Evolutionary conservation across 2,888 invertebrate species (phyloP).

Genomic region (Pandemis cinnamomeana): DNA sequence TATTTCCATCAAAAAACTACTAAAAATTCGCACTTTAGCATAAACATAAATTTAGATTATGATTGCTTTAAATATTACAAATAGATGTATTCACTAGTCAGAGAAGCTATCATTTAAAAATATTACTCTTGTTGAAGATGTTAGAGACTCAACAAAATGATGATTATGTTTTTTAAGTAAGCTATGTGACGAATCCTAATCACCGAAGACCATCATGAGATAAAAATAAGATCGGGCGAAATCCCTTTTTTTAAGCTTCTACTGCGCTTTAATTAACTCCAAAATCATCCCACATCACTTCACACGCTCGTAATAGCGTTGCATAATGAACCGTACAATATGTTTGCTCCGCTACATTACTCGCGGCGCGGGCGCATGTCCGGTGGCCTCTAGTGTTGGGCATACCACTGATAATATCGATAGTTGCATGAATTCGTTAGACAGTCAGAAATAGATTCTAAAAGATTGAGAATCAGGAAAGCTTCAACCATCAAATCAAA

Average conservation of each 20-base stretch:
- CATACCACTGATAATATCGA: background rate
- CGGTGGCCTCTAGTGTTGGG: background rate
- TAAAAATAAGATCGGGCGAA: background rate
- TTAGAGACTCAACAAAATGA: too few relatives aligned
- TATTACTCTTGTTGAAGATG: too few relatives aligned
- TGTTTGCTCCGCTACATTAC: conserved; percentile 22
- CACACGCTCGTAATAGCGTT: conserved; percentile 35
- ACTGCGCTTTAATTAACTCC: background rate
- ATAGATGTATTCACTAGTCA: too few relatives aligned
- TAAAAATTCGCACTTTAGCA: too few relatives aligned
- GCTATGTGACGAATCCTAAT: background rate
- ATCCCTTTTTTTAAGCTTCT: background rate
- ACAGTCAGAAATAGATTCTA: too few relatives aligned
- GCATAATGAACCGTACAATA: conserved; percentile 34
- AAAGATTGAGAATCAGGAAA: too few relatives aligned
- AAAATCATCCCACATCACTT: conserved; percentile 22
- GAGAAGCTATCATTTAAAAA: too few relatives aligned
- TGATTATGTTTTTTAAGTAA: too few relatives aligned
- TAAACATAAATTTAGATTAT: too few relatives aligned
- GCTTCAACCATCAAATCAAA: too few relatives aligned
- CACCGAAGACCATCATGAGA: background rate
- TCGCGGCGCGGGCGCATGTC: conserved; percentile 3
- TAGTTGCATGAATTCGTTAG: background rate
- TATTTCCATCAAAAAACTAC: too few relatives aligned
- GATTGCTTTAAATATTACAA: too few relatives aligned